phyloP scores from a whole-genome alignment of 2,797 vertebrate species.

The Miichthys miiuy region DNA sequence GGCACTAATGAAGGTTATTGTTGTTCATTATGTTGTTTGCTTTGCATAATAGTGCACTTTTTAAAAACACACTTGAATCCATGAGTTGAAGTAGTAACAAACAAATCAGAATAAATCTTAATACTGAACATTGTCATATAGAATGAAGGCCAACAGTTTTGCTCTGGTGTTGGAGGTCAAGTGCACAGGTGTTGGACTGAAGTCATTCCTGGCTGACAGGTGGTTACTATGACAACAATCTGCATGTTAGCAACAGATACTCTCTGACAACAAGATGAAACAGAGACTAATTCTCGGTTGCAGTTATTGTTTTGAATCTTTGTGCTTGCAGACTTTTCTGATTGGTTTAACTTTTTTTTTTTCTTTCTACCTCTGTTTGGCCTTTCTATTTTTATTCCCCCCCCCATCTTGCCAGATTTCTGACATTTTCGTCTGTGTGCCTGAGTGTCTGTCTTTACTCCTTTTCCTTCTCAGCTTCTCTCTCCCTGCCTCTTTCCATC shows the following conservation, averaged over 20 bases:
- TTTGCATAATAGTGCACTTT: no score
- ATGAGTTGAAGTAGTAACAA: no score
- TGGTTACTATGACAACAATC: neutral
- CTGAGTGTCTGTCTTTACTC: constrained; percentile 44
- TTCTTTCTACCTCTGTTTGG: constrained; percentile 13
- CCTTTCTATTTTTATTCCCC: constrained; percentile 36
- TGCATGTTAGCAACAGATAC: neutral
- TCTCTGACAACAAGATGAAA: constrained; percentile 3
- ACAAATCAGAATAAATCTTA: no score
- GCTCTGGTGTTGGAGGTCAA: neutral
- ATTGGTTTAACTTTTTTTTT: constrained; percentile 18
- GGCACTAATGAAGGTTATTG: neutral
- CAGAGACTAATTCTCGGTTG: neutral
- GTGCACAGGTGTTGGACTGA: neutral
- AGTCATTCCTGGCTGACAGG: neutral
- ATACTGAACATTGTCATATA: no score
- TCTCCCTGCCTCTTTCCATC: constrained; percentile 31
- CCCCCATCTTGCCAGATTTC: constrained; percentile 27
- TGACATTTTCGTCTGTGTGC: constrained; percentile 61
- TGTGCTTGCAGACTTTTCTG: constrained; percentile 17
- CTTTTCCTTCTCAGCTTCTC: neutral
- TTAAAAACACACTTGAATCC: no score
- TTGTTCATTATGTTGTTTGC: no score
- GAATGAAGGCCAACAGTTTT: neutral
- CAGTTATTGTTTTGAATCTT: constrained; percentile 3